These are phyloP conservation scores for Rhynchomys soricoides DNA, from an alignment of 2,113 vertebrate genomes.

Conservation along the genomic window DNA sequence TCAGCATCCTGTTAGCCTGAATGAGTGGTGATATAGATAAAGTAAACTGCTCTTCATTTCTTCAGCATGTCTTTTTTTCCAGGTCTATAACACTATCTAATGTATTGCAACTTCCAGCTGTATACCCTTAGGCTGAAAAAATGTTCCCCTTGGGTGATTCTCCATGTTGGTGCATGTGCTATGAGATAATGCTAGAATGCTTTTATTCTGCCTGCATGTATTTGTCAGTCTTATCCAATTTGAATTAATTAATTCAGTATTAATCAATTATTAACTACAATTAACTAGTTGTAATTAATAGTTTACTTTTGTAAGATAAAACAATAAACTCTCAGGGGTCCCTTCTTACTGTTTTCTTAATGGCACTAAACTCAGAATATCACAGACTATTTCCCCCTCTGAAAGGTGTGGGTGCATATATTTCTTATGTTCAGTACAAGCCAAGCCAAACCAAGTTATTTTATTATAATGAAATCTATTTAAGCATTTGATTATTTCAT, in stretches of 20 bases:
- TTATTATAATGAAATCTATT: constrained; percentile 32
- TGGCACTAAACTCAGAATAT: not conserved
- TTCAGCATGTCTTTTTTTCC: not conserved
- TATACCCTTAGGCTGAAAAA: not conserved
- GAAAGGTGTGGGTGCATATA: not conserved
- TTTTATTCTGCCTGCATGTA: not conserved
- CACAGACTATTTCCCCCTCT: not conserved
- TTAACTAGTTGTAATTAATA: not conserved
- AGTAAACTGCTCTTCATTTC: not conserved
- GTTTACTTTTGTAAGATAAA: not conserved
- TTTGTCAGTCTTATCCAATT: not conserved
- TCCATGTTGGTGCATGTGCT: not conserved
- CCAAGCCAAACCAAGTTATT: not conserved
- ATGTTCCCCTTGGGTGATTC: not conserved
- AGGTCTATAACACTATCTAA: not conserved
- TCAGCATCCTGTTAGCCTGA: not conserved
- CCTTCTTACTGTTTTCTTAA: not conserved
- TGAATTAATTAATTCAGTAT: not conserved
- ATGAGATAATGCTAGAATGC: too few species aligned
- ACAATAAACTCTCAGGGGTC: not conserved
- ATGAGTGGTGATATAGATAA: not conserved
- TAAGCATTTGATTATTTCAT: not conserved
- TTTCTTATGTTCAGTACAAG: not conserved
- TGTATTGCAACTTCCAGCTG: not conserved
- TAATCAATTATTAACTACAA: too few species aligned